phyloP scores from a whole-genome alignment of 2,888 invertebrate genomes.

The Sinopyrophorus schimmeli region DNA sequence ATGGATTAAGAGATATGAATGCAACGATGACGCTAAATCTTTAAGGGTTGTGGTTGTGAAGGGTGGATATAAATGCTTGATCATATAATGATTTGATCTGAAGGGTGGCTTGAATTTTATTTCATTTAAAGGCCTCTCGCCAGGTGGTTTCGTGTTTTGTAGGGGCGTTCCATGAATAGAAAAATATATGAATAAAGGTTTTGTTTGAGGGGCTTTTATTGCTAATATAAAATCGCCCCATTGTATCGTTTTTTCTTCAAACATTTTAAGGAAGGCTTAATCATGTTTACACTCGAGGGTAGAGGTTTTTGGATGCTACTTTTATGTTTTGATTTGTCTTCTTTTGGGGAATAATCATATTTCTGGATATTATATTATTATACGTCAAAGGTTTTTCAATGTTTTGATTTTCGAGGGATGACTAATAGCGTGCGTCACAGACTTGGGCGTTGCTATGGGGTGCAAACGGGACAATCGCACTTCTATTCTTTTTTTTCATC shows the following conservation, averaged over 20 bases:
- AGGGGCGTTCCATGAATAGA: slow-evolving; percentile 18
- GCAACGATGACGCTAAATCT: slow-evolving; percentile 30
- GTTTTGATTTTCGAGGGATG: too few relatives aligned
- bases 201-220: slow-evolving; percentile 21
- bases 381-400: too few relatives aligned
- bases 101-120: slow-evolving; percentile 25
- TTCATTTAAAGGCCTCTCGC: slow-evolving; percentile 20
- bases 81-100: slow-evolving; percentile 31
- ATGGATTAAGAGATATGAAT: slow-evolving; percentile 31
- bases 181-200: slow-evolving; percentile 14
- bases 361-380: too few relatives aligned
- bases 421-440: too few relatives aligned
- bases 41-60: slow-evolving; percentile 27
- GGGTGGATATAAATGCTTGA: slow-evolving; percentile 28
- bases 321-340: background rate
- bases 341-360: too few relatives aligned
- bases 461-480: too few relatives aligned
- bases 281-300: too few relatives aligned
- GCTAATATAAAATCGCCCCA: slow-evolving; percentile 11
- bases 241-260: too few relatives aligned
- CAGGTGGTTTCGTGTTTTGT: slow-evolving; percentile 29
- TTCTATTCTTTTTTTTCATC: too few relatives aligned
- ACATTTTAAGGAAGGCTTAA: too few relatives aligned
- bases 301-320: too few relatives aligned
- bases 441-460: too few relatives aligned